Evolutionary conservation across 92 coral and sea anemone genomes (phyloP).

Genomic region (Epizoanthus rinbou): DNA sequence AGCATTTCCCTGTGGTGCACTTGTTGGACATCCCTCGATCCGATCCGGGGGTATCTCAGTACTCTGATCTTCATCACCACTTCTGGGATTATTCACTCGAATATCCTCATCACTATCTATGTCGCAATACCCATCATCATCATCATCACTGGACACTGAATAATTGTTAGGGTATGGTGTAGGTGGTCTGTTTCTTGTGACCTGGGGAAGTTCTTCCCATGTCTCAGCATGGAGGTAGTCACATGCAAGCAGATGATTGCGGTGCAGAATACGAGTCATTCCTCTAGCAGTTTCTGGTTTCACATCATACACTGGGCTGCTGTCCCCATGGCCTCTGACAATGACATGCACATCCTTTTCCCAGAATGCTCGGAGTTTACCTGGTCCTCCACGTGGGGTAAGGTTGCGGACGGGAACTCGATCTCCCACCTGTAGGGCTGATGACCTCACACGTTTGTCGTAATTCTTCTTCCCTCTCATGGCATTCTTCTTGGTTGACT

Average conservation of each 20-base stretch:
- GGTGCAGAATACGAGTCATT: conserved; percentile 35
- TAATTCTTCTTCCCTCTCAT: conserved; percentile 36
- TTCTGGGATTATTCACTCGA: neutral
- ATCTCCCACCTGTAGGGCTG: conserved; percentile 41
- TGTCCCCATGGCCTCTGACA: conserved; percentile 11
- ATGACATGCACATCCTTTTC: conserved; percentile 3
- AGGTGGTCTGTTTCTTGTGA: conserved; percentile 25
- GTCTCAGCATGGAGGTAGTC: conserved; percentile 39
- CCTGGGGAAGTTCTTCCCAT: conserved; percentile 46
- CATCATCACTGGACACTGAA: conserved; percentile 14
- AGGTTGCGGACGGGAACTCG: conserved; percentile 43
- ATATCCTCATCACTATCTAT: neutral
- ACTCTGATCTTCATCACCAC: neutral
- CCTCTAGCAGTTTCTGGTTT: neutral
- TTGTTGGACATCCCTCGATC: neutral
- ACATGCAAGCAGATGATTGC: conserved; percentile 41
- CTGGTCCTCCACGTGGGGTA: conserved; percentile 42
- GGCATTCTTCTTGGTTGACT: conserved; percentile 33
- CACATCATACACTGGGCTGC: conserved; percentile 10
- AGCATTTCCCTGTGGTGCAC: neutral
- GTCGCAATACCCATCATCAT: conserved; percentile 4
- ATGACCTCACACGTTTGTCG: conserved; percentile 43
- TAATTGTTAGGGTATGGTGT: conserved; percentile 34
- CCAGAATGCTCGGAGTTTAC: conserved; percentile 28
- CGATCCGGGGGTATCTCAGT: neutral